phyloP scores from a whole-genome alignment of 2,888 invertebrate genomes.

The Craniophora ligustri region DNA sequence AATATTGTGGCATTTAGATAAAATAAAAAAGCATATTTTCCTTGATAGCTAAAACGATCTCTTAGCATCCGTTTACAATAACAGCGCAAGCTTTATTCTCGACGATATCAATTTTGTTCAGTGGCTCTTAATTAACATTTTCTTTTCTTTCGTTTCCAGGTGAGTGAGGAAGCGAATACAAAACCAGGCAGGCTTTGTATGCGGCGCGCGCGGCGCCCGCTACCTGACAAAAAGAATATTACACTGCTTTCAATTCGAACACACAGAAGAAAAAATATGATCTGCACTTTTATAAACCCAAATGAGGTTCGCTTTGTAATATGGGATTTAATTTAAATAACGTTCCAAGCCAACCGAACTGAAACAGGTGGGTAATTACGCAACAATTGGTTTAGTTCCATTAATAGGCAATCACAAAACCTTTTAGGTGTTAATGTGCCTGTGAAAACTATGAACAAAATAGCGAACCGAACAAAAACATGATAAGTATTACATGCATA shows the following conservation, averaged over 20 bases:
- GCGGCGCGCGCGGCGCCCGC: constrained; percentile 66
- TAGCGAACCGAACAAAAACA: constrained; percentile 5
- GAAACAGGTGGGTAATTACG: constrained; percentile 64
- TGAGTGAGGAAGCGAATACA: constrained; percentile 85
- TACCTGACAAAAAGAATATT: constrained; percentile 82
- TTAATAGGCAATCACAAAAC: constrained; percentile 27
- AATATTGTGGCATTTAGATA: constrained; percentile 31
- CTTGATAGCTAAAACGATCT: constrained; percentile 63
- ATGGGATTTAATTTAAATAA: constrained; percentile 80
- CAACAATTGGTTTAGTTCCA: constrained; percentile 58
- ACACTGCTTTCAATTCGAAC: constrained; percentile 85
- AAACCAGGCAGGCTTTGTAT: constrained; percentile 80
- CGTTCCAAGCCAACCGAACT: constrained; percentile 65
- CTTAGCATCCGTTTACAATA: constrained; percentile 80
- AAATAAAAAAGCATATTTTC: constrained; percentile 57
- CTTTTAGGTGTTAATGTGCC: constrained; percentile 21
- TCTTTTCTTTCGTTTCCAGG: constrained; percentile 88
- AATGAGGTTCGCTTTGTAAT: constrained; percentile 85
- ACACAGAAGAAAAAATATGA: constrained; percentile 83
- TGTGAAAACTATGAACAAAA: constrained; percentile 18
- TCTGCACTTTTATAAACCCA: constrained; percentile 85
- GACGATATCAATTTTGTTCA: constrained; percentile 86
- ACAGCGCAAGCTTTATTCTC: constrained; percentile 76
- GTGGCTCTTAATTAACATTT: constrained; percentile 88
- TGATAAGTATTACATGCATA: constrained; percentile 13